Evolutionary conservation across 64 coral and sea anemone genomes (phyloP), one percentile per base, ranked within the genome.

Genomic region (Pocillopora verrucosa): DNA sequence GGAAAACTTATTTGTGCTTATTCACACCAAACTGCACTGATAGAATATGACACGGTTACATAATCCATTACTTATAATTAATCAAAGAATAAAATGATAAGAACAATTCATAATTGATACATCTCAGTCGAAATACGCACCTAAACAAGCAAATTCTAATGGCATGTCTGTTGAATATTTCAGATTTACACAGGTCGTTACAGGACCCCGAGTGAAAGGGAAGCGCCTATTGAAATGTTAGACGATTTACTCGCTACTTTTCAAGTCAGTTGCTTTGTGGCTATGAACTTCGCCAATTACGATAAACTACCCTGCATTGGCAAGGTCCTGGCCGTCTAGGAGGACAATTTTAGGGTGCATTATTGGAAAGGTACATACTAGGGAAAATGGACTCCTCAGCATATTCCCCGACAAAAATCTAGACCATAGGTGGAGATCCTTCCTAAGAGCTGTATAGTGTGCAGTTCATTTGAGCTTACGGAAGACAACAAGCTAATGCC

Each of bases 181-280:
- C 83, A 92, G 90, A 92, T 92, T 64, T 92, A 92, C 83, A 87
- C 83, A 60, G 74, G 83, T 36, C 61, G 61, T 62, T 92, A 88
- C 30, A 82, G 61, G 61, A 61, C 57, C 3, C 57, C 51, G 45
- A n/a, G 22, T 0, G 36, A 80, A 13, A 78, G 85, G 25, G 84
- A 80, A 38, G 30, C 30, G 30, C 30, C 30, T n/a, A 62, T 90
- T 14, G 51, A 70, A 36, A 69, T 81, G 65, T 38, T 58, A 20
- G 89, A 83, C 41, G 60, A 90, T 61, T 90, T 90, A n/a, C 74
- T 90, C 16, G 79, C 51, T 26, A 62, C 51, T 11, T 64, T 90
- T 15, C 22, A 34, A 17, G 84, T 19, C 15, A 65, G 84, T 10
- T 81, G 63, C 51, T 75, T 90, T 90, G 89, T 90, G 61, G 89